These are phyloP conservation scores for Acleris literana DNA, from an alignment of 2,888 invertebrate genomes.

Conservation along the genomic window DNA sequence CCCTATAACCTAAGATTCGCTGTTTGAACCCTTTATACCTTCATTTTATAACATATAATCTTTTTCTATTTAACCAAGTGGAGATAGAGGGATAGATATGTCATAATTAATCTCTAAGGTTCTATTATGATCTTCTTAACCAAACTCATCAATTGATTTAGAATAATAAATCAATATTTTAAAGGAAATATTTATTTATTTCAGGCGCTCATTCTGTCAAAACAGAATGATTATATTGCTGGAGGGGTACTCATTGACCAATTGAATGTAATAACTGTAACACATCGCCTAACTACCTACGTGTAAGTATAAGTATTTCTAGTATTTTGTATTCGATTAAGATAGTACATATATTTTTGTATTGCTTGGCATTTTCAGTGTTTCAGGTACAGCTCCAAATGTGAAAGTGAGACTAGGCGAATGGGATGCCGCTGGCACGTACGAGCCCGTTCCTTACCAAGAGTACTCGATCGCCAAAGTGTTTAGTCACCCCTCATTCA, in stretches of 20 bases:
- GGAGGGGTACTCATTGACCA: slow-evolving; percentile 88
- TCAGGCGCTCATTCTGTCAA: slow-evolving; percentile 82
- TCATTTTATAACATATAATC: no score
- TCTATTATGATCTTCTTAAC: no score
- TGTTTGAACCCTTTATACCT: no score
- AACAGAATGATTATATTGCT: slow-evolving; percentile 86
- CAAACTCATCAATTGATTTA: no score
- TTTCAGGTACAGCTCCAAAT: slow-evolving; percentile 75
- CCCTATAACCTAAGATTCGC: no score
- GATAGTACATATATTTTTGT: neutral
- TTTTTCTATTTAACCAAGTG: slow-evolving; percentile 26
- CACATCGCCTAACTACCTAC: slow-evolving; percentile 86
- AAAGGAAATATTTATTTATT: slow-evolving; percentile 41
- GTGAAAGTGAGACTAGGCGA: slow-evolving; percentile 89
- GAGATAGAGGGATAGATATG: neutral
- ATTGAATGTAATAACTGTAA: slow-evolving; percentile 88
- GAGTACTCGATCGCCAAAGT: slow-evolving; percentile 85
- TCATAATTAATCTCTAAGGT: no score
- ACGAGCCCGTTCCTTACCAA: slow-evolving; percentile 86
- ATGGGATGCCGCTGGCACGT: slow-evolving; percentile 87
- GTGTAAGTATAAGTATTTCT: slow-evolving; percentile 70
- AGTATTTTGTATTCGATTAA: slow-evolving; percentile 2
- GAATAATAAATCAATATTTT: neutral
- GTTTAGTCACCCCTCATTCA: slow-evolving; percentile 86
- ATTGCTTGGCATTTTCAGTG: slow-evolving; percentile 47